Evolutionary conservation across 2,797 vertebrate species (phyloP), one percentile per base, ranked within the genome.

Genomic region (Sparus aurata): DNA sequence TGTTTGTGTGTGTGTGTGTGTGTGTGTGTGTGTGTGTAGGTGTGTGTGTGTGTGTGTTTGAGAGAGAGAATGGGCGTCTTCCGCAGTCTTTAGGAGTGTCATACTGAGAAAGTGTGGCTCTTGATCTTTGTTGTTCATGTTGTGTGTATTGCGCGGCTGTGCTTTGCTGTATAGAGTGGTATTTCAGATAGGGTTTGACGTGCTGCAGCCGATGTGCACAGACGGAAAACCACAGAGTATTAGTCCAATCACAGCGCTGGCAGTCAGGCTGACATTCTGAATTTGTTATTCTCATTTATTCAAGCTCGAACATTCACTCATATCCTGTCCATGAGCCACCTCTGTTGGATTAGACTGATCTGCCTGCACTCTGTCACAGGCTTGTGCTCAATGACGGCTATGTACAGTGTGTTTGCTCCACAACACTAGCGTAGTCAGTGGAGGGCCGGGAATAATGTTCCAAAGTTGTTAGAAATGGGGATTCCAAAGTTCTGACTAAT

Each of bases 211-310:
- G 69, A 92, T 81, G 86, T 83, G 86, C 83, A 80, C 82, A 86
- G 89, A 87, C 87, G 67, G 81, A 88, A 87, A 89, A 87, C 85
- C 85, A 72, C 89, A 77, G 85, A 87, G 86, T 80, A 92, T 95
- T 94, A 95, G 90, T 91, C 88, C 91, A 93, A 94, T 94, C 94
- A 89, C 84, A 87, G 88, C 69, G 20, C 86, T 80, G 89, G 87
- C 91, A 91, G 90, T 95, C 91, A 91, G 73, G 73, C 93, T 93
- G 94, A 94, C 94, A 94, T 82, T 65, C 64, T 79, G 88, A 78
- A 91, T 94, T 92, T 93, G 82, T 89, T 93, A 86, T 92, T 92
- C 80, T 80, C 73, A 55, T 89, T 80, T 75, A 77, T 85, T 88
- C 82, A 68, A 75, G 75, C 83, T 82, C 30, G 7, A 80, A 67